phyloP scores from a whole-genome alignment of 2,797 vertebrate species.

The Pterois miles region DNA sequence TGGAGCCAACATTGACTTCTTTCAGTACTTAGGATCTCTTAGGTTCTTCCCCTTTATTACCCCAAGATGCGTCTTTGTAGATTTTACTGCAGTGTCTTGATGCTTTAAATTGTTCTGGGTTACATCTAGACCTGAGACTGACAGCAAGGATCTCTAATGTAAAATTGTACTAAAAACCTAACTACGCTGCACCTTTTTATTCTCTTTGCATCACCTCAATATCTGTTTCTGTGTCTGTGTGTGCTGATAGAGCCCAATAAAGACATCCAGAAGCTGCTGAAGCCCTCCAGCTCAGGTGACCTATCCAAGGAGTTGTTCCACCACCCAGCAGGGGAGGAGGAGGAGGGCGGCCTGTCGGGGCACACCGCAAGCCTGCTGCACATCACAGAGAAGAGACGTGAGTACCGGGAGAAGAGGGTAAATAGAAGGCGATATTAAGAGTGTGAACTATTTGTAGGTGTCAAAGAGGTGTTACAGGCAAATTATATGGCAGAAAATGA shows the following conservation, averaged over 20 bases:
- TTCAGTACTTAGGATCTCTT: not conserved
- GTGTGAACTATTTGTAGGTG: slow-evolving; percentile 15
- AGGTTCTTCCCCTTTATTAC: slow-evolving; percentile 2
- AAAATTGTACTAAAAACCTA: not conserved
- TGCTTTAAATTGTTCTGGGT: not conserved
- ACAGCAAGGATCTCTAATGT: not conserved
- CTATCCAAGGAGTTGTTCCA: slow-evolving; percentile 80
- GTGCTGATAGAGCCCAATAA: slow-evolving; percentile 83
- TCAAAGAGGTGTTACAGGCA: not conserved
- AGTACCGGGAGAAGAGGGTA: slow-evolving; percentile 70
- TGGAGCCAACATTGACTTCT: not conserved
- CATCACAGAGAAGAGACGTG: slow-evolving; percentile 92
- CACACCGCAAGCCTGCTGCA: slow-evolving; percentile 90
- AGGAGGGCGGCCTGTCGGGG: slow-evolving; percentile 83
- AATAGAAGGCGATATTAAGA: not conserved
- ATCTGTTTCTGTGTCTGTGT: slow-evolving; percentile 19
- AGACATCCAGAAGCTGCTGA: slow-evolving; percentile 82
- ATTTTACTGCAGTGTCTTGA: not conserved
- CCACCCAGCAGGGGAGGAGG: slow-evolving; percentile 78
- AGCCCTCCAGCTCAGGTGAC: slow-evolving; percentile 81
- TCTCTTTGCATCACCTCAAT: not conserved
- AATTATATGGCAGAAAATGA: slow-evolving; percentile 17
- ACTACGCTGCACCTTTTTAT: not conserved
- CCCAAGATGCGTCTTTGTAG: not conserved
- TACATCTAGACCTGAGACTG: not conserved